These are phyloP conservation scores for Montipora capricornis DNA, from an alignment of 64 coral and sea anemone species.

Conservation along the genomic window DNA sequence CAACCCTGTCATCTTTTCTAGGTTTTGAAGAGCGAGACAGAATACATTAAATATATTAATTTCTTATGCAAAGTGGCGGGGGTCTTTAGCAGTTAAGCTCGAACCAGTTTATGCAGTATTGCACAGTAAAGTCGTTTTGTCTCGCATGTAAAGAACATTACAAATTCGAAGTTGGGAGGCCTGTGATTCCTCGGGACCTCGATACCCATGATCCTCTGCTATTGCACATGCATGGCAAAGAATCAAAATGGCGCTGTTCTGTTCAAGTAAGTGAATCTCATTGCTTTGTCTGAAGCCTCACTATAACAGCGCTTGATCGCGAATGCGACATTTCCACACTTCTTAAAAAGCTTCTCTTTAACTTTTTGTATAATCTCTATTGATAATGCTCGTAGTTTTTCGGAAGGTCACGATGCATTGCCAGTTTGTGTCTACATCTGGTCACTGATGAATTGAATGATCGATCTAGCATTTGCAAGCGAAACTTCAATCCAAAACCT, in stretches of 20 bases:
- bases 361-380: background rate
- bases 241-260: constrained; percentile 63
- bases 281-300: background rate
- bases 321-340: background rate
- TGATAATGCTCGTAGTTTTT: background rate
- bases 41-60: too few species aligned
- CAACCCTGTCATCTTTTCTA: too few species aligned
- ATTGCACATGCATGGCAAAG: constrained; percentile 36
- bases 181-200: background rate
- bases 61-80: too few species aligned
- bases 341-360: background rate
- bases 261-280: constrained; percentile 41
- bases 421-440: too few species aligned
- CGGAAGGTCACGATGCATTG: too few species aligned
- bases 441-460: too few species aligned
- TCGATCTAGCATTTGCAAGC: too few species aligned
- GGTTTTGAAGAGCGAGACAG: too few species aligned
- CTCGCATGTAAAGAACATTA: too few species aligned
- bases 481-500: background rate
- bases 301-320: background rate
- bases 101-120: too few species aligned
- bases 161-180: background rate
- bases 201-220: constrained; percentile 7
- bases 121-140: too few species aligned
- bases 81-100: too few species aligned